Percentiles rank a stretch among this genome's conserved stretches.
Conservation (phyloP, 2,888 invertebrate genomes). For the Sarcophaga rosellei region DNA sequence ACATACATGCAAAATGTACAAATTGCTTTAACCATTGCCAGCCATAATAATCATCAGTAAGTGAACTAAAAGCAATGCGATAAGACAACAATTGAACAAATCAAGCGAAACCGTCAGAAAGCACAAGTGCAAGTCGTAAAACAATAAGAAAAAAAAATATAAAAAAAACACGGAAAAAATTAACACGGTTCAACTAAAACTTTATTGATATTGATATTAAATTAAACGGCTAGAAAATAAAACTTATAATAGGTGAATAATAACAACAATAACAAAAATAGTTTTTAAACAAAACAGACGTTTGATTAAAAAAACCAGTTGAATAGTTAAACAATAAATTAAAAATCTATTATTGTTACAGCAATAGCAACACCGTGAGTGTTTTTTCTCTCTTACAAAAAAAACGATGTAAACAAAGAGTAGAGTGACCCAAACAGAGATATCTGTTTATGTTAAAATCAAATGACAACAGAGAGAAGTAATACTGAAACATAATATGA, state of each 20-base stretch:
- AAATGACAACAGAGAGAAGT: background rate
- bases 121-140: background rate
- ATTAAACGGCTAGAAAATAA: background rate
- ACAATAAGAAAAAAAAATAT: background rate
- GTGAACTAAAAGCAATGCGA: constrained; percentile 33
- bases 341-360: too few species aligned
- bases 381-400: too few species aligned
- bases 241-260: background rate
- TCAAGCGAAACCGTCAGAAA: constrained; percentile 30
- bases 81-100: constrained; percentile 46
- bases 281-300: too few species aligned
- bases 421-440: background rate
- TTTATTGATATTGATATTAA: constrained; percentile 22
- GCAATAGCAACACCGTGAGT: too few species aligned
- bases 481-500: background rate
- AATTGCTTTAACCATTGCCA: background rate
- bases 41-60: constrained; percentile 41
- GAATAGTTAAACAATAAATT: too few species aligned
- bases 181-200: constrained; percentile 10
- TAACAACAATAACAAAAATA: background rate
- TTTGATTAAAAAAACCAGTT: too few species aligned
- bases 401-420: background rate
- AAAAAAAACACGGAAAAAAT: background rate
- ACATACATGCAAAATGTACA: background rate
- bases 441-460: background rate